Percentiles rank a stretch among this genome's conserved stretches.
Evolutionary conservation across 2,888 invertebrate genomes (phyloP).

Genomic region (Pammene aurita): DNA sequence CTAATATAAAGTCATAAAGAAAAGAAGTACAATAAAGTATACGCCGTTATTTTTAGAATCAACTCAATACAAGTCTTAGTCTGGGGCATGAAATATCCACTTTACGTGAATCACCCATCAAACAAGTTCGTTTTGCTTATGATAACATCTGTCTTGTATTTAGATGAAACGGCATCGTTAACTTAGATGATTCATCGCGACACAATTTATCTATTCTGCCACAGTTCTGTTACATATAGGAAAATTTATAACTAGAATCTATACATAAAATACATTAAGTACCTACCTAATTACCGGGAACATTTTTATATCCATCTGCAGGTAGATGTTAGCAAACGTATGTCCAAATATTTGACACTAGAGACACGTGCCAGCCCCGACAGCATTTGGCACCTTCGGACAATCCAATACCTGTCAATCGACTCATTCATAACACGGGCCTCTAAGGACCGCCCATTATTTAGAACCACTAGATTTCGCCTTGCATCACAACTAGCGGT

Average conservation of each 20-base stretch:
- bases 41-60: slow-evolving; percentile 23
- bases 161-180: slow-evolving; percentile 16
- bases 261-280: too few species aligned
- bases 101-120: slow-evolving; percentile 32
- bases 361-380: slow-evolving; percentile 52
- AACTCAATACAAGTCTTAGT: slow-evolving; percentile 26
- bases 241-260: background rate
- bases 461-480: slow-evolving; percentile 48
- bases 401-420: slow-evolving; percentile 59
- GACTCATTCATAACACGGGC: slow-evolving; percentile 57
- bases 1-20: slow-evolving; percentile 1
- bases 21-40: background rate
- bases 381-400: slow-evolving; percentile 56
- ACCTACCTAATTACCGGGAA: too few species aligned
- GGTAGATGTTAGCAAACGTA: slow-evolving; percentile 42
- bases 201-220: slow-evolving; percentile 22
- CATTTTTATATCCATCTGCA: slow-evolving; percentile 16
- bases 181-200: slow-evolving; percentile 32
- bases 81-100: slow-evolving; percentile 24
- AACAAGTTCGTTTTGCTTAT: slow-evolving; percentile 19
- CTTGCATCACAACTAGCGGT: slow-evolving; percentile 58
- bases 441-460: slow-evolving; percentile 59
- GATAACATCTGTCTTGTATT: slow-evolving; percentile 33
- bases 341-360: slow-evolving; percentile 59
- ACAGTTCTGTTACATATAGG: slow-evolving; percentile 15